phyloP scores from a whole-genome alignment of 92 coral and sea anemone species.

The Porites rus region DNA sequence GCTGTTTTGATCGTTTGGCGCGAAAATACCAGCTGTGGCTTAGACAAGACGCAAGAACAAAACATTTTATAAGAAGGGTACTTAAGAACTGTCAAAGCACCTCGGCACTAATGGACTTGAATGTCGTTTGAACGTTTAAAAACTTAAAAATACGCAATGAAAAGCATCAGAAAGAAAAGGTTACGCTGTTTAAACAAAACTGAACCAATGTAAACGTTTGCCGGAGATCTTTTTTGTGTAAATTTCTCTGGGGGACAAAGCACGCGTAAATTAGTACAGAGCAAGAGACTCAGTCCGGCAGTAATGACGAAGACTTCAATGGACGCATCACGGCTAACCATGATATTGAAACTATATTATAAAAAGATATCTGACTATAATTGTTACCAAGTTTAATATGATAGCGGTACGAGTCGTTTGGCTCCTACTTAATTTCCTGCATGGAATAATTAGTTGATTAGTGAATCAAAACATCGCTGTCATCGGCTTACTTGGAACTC shows the following conservation, averaged over 20 bases:
- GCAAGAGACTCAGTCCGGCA: no score
- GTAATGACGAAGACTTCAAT: no score
- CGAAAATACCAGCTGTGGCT: conserved; percentile 18
- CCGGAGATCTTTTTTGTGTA: neutral
- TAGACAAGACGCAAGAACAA: neutral
- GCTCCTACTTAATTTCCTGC: neutral
- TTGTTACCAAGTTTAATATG: neutral
- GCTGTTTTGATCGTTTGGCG: conserved; percentile 2
- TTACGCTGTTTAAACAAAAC: conserved; percentile 26
- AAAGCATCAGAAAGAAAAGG: conserved; percentile 33
- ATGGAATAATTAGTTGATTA: conserved; percentile 22
- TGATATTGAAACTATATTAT: no score
- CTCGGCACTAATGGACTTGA: conserved; percentile 6
- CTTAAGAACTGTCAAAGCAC: neutral
- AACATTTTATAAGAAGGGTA: neutral
- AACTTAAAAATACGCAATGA: conserved; percentile 1
- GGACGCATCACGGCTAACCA: no score
- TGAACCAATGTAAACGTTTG: conserved; percentile 33
- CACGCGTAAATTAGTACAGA: neutral
- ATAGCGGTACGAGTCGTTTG: neutral
- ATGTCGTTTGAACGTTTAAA: conserved; percentile 28
- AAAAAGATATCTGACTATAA: neutral
- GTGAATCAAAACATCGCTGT: conserved; percentile 19
- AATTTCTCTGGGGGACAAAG: conserved; percentile 24
- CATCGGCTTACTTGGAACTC: conserved; percentile 9